Percentiles rank a stretch among this genome's conserved stretches.
Evolutionary conservation across 2,113 vertebrate genomes (phyloP).

Genomic region (Gymnorhina tibicen): DNA sequence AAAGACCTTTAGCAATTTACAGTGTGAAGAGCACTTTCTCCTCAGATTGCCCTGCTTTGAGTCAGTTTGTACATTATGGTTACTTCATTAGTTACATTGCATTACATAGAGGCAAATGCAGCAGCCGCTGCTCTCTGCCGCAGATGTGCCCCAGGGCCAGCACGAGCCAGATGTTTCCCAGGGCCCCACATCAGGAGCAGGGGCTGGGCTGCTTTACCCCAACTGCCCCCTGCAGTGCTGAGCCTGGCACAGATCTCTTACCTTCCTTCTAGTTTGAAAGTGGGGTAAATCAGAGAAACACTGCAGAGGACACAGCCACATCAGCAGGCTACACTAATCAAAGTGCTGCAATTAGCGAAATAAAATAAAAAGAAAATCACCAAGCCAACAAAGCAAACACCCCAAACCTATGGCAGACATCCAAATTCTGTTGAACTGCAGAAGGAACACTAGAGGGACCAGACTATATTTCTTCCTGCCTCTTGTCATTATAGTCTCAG

Average conservation of each 20-base stretch:
- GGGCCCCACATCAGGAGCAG: not conserved
- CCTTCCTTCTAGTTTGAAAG: not conserved
- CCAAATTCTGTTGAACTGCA: not conserved
- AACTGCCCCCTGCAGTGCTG: not conserved
- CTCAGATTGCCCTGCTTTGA: not conserved
- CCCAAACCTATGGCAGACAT: not conserved
- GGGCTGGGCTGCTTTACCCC: not conserved
- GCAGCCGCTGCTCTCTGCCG: not conserved
- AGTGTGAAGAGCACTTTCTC: slow-evolving; percentile 41
- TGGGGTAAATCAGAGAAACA: not conserved
- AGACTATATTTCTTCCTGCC: not conserved
- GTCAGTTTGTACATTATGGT: not conserved
- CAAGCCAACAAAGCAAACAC: not conserved
- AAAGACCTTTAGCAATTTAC: slow-evolving; percentile 32
- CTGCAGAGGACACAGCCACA: not conserved
- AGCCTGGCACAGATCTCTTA: not conserved
- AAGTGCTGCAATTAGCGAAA: not conserved
- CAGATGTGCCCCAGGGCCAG: not conserved
- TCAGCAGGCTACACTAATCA: not conserved
- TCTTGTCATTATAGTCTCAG: not conserved
- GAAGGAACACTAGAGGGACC: not conserved
- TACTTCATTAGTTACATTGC: slow-evolving; percentile 25
- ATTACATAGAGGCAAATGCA: not conserved
- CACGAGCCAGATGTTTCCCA: not conserved
- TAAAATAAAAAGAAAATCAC: not conserved